A percentile compares a stretch with the other conserved stretches of the same genome.
Evolutionary conservation across 2,113 vertebrate species (phyloP).

Genomic region (Carettochelys insculpta): DNA sequence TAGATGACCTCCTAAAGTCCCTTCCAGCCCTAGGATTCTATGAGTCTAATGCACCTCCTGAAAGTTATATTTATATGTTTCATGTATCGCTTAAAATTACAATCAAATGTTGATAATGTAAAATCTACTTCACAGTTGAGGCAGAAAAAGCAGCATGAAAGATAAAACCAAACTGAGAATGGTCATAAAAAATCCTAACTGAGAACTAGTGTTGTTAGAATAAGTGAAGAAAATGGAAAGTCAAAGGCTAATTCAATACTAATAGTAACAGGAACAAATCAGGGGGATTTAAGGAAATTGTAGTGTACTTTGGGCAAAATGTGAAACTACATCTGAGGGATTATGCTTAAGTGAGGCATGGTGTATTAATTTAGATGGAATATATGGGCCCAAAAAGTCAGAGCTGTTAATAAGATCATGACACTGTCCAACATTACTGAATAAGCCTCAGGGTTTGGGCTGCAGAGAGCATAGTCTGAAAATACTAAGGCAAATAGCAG

Average conservation of each 20-base stretch:
- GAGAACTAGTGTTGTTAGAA: not conserved
- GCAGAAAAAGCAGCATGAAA: not conserved
- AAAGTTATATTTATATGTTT: not conserved
- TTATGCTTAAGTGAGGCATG: not conserved
- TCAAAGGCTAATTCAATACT: not conserved
- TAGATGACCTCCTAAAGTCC: no score
- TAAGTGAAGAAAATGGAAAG: not conserved
- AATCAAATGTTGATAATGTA: not conserved
- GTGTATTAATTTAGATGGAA: not conserved
- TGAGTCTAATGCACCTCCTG: not conserved
- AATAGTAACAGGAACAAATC: not conserved
- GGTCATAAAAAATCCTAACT: not conserved
- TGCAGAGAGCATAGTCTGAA: not conserved
- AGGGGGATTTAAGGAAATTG: not conserved
- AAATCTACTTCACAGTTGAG: not conserved
- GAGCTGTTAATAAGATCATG: not conserved
- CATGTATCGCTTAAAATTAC: not conserved
- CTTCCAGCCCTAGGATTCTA: no score
- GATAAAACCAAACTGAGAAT: not conserved
- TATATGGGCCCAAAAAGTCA: not conserved
- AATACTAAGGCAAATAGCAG: not conserved
- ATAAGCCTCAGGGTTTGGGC: not conserved
- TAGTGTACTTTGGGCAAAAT: not conserved
- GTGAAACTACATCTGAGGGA: not conserved
- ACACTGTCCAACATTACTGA: not conserved